These are phyloP conservation scores for Acanthococcus lagerstroemiae DNA, from an alignment of 2,888 invertebrate species.

Conservation along the genomic window DNA sequence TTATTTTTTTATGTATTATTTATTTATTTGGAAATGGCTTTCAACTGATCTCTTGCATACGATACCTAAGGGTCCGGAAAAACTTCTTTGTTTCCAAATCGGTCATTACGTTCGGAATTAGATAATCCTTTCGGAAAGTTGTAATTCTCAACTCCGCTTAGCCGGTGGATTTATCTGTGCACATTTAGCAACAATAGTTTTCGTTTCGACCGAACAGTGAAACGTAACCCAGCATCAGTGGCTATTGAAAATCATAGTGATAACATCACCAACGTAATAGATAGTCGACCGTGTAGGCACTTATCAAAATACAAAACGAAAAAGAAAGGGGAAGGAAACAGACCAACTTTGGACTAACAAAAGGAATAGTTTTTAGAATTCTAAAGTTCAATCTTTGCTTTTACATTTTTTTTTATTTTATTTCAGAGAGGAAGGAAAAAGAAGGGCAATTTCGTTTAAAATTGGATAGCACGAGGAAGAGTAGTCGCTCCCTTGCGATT, in stretches of 20 bases:
- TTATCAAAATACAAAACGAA: neutral
- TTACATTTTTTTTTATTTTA: slow-evolving; percentile 8
- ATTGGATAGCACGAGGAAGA: slow-evolving; percentile 24
- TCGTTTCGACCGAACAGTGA: neutral
- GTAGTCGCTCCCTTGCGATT: slow-evolving; percentile 28
- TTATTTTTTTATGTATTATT: no score
- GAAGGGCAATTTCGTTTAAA: slow-evolving; percentile 27
- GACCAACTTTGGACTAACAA: slow-evolving; percentile 6
- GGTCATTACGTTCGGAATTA: neutral
- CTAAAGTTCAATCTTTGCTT: slow-evolving; percentile 17
- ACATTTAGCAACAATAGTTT: neutral
- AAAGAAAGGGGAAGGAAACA: slow-evolving; percentile 12
- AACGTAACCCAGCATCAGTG: neutral
- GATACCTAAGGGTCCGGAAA: neutral
- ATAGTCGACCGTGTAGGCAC: neutral
- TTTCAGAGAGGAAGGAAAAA: slow-evolving; percentile 1
- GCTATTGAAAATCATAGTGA: neutral
- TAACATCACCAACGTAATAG: neutral
- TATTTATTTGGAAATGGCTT: no score
- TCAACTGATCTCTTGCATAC: neutral
- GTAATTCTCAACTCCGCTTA: no score
- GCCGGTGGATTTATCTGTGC: neutral
- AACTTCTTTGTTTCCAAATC: neutral
- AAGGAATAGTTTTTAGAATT: slow-evolving; percentile 27
- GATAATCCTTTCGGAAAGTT: no score